Base-by-base conservation (phyloP, 2,888 invertebrate genomes). In the Eudasyphora cyanicolor region DNA sequence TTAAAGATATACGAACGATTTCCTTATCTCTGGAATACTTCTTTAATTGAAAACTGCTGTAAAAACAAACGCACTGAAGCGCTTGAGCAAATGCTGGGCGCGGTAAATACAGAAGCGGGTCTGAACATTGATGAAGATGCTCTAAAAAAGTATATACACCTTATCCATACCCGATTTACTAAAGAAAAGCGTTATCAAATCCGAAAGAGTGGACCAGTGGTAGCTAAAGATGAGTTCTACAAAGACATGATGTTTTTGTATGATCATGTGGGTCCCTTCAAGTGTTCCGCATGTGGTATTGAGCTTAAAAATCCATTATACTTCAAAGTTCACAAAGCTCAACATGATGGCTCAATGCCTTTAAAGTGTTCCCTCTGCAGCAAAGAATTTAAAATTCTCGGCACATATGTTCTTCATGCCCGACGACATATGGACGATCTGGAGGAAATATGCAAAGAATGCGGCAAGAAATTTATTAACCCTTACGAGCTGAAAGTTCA, bases 1-100 rank as follows among this genome's bases (percentile, higher is more conserved):
- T 67, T 82, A 14, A 54, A 60, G 51, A 85, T 79, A 24, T 85
- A 85, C 51, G 19, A 77, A 78, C 24, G 64, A 1, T 71, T 78
- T 62, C 79, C 83, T 1, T 67, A 82, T 75, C 73, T 85, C 29
- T 85, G 85, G 85, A 77, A 85, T 51, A 77, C 82, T 1, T 49
- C 77, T 78, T 70, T 79, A 1, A 82, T 84, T 27, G 85, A 85
- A 69, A 54, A 80, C 38, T 79, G 77, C 10, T 75, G 82, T 24
- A 79, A 69, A 24, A 76, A 74, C 54, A 82, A 79, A 70, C 82
- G 82, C 29, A 35, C 21, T 10, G 85, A 85, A 51, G 84, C 85
- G 7, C 21, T 70, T 2, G 51, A n/a, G 0, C 54, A 84, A 64
- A 85, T 85, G 85, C 19, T 79, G 10, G 64, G 73, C 21, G 27